These are phyloP conservation scores for Alca torda DNA, from an alignment of 2,797 vertebrate species.

Conservation along the genomic window DNA sequence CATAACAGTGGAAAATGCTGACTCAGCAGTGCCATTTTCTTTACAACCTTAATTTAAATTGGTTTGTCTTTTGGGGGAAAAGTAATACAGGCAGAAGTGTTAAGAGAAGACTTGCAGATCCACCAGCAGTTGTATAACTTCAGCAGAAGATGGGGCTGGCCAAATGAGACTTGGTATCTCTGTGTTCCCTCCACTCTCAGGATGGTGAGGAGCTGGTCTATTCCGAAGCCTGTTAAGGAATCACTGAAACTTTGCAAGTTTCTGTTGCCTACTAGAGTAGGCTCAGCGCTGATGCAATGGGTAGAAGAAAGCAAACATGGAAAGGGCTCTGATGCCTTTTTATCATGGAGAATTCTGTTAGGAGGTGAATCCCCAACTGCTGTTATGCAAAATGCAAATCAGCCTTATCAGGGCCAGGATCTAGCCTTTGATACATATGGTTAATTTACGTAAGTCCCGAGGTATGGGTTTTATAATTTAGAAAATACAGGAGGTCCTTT, in stretches of 20 bases:
- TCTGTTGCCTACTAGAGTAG: background rate
- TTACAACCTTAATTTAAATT: background rate
- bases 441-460: background rate
- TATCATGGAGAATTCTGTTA: background rate
- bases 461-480: background rate
- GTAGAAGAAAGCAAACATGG: background rate
- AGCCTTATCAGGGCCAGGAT: conserved; percentile 12
- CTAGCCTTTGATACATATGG: background rate
- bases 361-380: conserved; percentile 38
- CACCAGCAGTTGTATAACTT: background rate
- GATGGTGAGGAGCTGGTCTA: background rate
- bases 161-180: background rate
- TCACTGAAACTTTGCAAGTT: background rate
- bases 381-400: background rate
- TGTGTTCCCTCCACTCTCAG: background rate
- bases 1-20: background rate
- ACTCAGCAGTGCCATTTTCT: background rate
- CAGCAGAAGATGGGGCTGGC: background rate
- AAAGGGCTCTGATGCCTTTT: background rate
- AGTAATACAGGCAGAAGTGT: background rate
- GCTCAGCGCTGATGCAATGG: background rate
- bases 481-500: background rate
- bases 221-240: background rate
- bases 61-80: background rate
- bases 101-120: background rate